A percentile compares a stretch with the other conserved stretches of the same genome.
These are phyloP conservation scores for Papilio demoleus DNA, from an alignment of 2,888 invertebrate genomes.

Conservation along the genomic window DNA sequence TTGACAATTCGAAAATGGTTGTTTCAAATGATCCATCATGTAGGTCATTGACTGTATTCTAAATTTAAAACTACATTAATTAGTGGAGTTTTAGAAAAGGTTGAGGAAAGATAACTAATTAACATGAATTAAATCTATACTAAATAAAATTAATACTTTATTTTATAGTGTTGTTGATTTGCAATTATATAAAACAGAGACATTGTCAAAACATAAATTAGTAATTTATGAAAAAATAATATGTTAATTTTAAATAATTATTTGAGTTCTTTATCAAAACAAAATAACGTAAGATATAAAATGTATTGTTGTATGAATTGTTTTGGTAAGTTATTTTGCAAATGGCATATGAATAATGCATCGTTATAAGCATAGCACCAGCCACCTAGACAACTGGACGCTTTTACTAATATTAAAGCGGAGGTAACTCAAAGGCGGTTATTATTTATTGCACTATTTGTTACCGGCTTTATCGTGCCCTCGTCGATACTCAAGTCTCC, in stretches of 20 bases:
- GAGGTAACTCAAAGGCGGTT: constrained; percentile 39
- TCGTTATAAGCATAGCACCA: constrained; percentile 49
- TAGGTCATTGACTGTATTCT: no score
- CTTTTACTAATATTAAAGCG: constrained; percentile 44
- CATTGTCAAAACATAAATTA: no score
- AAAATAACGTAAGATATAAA: constrained; percentile 41
- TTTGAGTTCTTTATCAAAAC: not conserved
- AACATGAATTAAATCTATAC: not conserved
- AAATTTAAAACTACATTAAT: no score
- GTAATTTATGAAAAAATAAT: no score
- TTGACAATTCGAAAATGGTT: no score
- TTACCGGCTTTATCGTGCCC: constrained; percentile 28
- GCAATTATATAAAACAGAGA: not conserved
- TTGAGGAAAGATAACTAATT: not conserved
- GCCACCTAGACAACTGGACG: constrained; percentile 41
- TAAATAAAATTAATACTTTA: not conserved
- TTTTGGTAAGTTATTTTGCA: constrained; percentile 46
- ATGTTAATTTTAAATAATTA: no score
- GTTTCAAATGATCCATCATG: no score
- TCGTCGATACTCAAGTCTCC: not conserved
- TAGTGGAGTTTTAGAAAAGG: not conserved
- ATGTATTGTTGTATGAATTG: constrained; percentile 44
- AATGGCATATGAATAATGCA: constrained; percentile 69
- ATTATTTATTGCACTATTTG: constrained; percentile 41
- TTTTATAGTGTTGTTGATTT: not conserved